A percentile compares a stretch with the other conserved stretches of the same genome.
phyloP scores from a whole-genome alignment of 2,113 vertebrate genomes.

The Lycocorax pyrrhopterus region DNA sequence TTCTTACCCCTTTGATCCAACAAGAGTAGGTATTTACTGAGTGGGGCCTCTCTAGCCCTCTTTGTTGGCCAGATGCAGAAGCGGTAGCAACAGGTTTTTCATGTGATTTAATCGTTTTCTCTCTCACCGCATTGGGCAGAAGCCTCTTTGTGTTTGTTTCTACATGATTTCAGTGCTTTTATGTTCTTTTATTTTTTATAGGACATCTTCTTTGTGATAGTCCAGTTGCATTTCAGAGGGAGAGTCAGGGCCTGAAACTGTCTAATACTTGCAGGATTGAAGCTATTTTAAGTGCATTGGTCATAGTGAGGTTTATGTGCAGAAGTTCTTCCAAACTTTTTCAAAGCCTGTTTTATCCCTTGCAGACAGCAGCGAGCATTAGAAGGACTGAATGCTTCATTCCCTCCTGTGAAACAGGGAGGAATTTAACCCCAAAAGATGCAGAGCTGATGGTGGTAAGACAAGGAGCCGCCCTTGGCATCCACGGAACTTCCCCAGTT shows the following conservation, averaged over 20 bases:
- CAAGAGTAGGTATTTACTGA: conserved; percentile 10
- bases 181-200: not conserved
- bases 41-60: conserved; percentile 12
- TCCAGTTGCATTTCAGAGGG: not conserved
- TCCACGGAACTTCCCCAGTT: not conserved
- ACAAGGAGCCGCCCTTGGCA: not conserved
- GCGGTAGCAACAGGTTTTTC: conserved; percentile 54
- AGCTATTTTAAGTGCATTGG: not conserved
- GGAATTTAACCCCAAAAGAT: not conserved
- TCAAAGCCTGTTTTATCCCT: not conserved
- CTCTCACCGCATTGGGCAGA: not conserved
- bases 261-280: not conserved
- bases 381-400: not conserved
- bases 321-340: not conserved
- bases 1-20: conserved; percentile 51
- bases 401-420: not conserved
- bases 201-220: not conserved
- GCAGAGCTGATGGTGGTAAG: not conserved
- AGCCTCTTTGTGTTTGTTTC: conserved; percentile 45
- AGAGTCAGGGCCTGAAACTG: not conserved
- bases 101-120: not conserved
- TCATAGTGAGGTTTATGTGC: not conserved
- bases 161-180: conserved; percentile 22
- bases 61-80: conserved; percentile 43
- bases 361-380: not conserved